Percentiles rank a stretch among this genome's conserved stretches.
Evolutionary conservation across 2,888 invertebrate species (phyloP).

Genomic region (Eupeodes luniger): DNA sequence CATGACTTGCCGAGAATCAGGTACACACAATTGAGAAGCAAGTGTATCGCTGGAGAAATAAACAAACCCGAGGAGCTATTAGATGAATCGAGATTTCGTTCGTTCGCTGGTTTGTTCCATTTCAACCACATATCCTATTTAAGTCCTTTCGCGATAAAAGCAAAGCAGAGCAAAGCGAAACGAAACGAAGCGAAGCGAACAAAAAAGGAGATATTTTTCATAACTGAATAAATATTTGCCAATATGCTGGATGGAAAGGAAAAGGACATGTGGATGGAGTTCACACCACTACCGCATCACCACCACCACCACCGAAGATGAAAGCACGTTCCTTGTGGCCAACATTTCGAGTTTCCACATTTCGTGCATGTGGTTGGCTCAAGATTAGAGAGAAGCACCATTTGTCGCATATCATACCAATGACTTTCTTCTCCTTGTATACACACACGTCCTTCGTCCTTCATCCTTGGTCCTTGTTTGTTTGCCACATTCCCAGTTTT

Average conservation of each 20-base stretch:
- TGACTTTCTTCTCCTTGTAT: constrained; percentile 20
- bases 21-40: constrained; percentile 29
- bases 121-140: constrained; percentile 20
- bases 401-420: constrained; percentile 52
- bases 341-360: constrained; percentile 18
- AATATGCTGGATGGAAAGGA: neutral
- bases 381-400: constrained; percentile 48
- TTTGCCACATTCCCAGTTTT: neutral
- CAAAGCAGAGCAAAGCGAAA: neutral
- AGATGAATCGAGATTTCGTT: constrained; percentile 35
- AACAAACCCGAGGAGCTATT: constrained; percentile 42
- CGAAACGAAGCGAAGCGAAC: too few species aligned
- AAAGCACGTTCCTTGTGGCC: constrained; percentile 55
- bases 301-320: neutral
- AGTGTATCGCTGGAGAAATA: constrained; percentile 23
- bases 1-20: constrained; percentile 42
- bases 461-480: constrained; percentile 24
- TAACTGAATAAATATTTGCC: constrained; percentile 30
- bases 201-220: constrained; percentile 8
- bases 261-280: neutral
- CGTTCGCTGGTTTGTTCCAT: neutral
- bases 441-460: neutral
- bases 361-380: constrained; percentile 11
- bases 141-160: constrained; percentile 5
- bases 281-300: neutral